Conservation (phyloP, 2,888 invertebrate genomes). For the Pecten maximus region DNA sequence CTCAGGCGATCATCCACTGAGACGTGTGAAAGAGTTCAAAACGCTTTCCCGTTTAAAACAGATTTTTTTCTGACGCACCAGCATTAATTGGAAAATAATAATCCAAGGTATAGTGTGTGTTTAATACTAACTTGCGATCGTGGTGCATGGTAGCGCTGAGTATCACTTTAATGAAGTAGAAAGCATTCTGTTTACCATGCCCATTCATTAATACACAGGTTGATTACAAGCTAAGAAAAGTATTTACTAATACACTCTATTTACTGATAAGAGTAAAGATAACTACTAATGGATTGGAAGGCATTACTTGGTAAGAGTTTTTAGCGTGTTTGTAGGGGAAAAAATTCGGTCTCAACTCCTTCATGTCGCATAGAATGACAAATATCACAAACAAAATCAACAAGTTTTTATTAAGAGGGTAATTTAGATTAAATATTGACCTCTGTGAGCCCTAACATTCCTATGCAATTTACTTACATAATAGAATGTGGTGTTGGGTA, state of each 20-base stretch:
- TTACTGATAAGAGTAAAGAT: neutral
- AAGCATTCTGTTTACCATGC: neutral
- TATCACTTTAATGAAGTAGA: neutral
- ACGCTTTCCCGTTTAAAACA: constrained; percentile 25
- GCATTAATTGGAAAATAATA: neutral
- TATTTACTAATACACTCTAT: constrained; percentile 16
- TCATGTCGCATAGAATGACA: neutral
- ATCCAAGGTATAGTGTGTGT: neutral
- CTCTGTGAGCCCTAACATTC: neutral
- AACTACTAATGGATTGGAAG: neutral
- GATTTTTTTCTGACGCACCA: neutral
- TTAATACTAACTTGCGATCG: neutral
- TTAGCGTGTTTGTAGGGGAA: neutral
- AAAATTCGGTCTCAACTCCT: constrained; percentile 2
- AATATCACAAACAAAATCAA: neutral
- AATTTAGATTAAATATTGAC: constrained; percentile 19
- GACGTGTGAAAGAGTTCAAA: constrained; percentile 1
- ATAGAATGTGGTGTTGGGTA: neutral
- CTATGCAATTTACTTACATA: neutral
- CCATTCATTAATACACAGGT: neutral
- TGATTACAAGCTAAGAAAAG: neutral
- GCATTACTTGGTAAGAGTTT: constrained; percentile 8
- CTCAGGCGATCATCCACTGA: neutral
- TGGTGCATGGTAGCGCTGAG: neutral
- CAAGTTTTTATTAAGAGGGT: neutral